Base-by-base conservation (phyloP, 2,888 invertebrate genomes). In the Spisula solida region DNA sequence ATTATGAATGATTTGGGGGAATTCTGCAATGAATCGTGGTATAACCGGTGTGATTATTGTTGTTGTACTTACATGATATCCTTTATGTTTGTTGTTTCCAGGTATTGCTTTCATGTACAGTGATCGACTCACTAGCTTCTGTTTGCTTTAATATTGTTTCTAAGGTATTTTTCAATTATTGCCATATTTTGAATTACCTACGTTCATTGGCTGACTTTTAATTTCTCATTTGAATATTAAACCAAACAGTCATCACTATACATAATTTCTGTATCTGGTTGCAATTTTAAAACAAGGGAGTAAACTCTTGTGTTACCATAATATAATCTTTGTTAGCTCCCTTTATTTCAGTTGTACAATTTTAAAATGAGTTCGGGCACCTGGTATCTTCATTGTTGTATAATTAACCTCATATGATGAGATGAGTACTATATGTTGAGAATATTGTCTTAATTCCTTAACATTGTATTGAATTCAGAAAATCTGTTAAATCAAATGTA, bases 21-120 rank as follows among this genome's bases (percentile, higher is more conserved):
- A n/a, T n/a, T 66, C n/a, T 66, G 60, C 60, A 66, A 66, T 66
- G 60, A 66, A 25, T 25, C 60, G 25, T 66, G 60, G 60, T 66
- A 66, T 25, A n/a, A 66, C 60, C 60, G 60, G 60, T 66, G 60
- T 66, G 60, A 12, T 66, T 66, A 66, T 25, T 66, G 25, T 66
- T 66, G 5, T 66, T 66, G 5, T 66, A 8, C 60, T 25, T 25
- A 25, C 25, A 25, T 25, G 60, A 41, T n/a, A n/a, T 41, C 41
- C 41, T 41, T 5, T 41, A 41, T 66, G 20, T 66, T 4, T 66
- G 25, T n/a, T 66, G 25, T 66, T 0, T 4, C 60, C n/a, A 66
- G n/a, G 25, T 66, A 66, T 25, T 66, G 60, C 8, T 25, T 25
- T 66, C 60, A 66, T 66, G 25, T 66, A 66, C 60, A 66, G 1